These are phyloP conservation scores for Brachirus orientalis DNA, from an alignment of 2,113 vertebrate genomes.

Conservation along the genomic window DNA sequence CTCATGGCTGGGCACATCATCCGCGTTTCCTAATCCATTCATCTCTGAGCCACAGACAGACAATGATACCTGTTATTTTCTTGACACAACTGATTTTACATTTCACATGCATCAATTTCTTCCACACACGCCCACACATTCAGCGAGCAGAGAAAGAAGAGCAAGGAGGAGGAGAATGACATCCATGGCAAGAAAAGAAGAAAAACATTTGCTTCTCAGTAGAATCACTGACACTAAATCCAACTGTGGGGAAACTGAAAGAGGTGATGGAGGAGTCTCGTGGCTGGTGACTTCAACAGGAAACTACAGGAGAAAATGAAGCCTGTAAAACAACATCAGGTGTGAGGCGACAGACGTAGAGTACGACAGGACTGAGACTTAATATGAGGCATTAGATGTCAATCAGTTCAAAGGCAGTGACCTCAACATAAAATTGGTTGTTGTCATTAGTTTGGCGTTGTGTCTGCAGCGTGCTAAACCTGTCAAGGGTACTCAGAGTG, in stretches of 20 bases:
- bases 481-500: too few species aligned
- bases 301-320: neutral
- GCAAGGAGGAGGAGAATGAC: neutral
- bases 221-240: neutral
- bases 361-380: too few species aligned
- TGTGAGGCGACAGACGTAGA: too few species aligned
- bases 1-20: neutral
- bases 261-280: neutral
- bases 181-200: neutral
- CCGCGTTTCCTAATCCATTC: neutral
- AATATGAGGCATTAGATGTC: too few species aligned
- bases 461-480: too few species aligned
- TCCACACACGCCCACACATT: neutral
- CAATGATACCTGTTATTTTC: neutral
- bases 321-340: neutral
- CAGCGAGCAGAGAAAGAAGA: neutral
- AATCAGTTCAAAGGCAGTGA: too few species aligned
- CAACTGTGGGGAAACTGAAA: too few species aligned
- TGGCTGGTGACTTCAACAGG: neutral
- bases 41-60: neutral
- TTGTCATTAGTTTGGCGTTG: too few species aligned
- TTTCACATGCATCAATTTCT: neutral
- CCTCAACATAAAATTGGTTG: too few species aligned
- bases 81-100: neutral
- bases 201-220: neutral